Percentiles rank a stretch among this genome's conserved stretches.
phyloP scores from a whole-genome alignment of 2,888 invertebrate species.

The Brachyptera risi region DNA sequence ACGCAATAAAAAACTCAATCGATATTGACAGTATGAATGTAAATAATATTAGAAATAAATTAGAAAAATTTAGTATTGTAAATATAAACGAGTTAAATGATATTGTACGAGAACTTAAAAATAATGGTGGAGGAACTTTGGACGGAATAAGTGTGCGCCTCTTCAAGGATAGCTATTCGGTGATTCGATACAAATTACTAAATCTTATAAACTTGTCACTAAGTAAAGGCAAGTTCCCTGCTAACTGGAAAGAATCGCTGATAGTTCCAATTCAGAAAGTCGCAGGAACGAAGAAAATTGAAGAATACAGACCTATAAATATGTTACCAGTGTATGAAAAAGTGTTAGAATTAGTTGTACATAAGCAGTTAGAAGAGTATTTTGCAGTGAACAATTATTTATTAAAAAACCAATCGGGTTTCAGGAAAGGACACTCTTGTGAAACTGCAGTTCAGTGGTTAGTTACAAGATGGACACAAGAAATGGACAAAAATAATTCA shows the following conservation, averaged over 20 bases:
- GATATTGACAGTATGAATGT: background rate
- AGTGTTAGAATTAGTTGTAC: slow-evolving; percentile 28
- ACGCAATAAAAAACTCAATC: background rate
- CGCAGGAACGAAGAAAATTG: background rate
- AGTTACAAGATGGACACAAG: slow-evolving; percentile 24
- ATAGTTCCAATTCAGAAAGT: slow-evolving; percentile 1
- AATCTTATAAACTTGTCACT: background rate
- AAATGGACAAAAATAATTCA: slow-evolving; percentile 23
- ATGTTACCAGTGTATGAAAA: slow-evolving; percentile 30
- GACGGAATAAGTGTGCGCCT: background rate
- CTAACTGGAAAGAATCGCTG: background rate
- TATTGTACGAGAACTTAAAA: background rate
- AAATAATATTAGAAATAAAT: background rate
- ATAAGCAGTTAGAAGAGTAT: slow-evolving; percentile 26
- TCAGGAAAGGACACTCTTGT: slow-evolving; percentile 26
- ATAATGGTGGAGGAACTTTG: background rate
- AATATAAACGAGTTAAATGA: background rate
- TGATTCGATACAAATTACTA: background rate
- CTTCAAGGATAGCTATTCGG: slow-evolving; percentile 3
- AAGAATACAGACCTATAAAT: slow-evolving; percentile 31
- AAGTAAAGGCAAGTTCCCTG: background rate
- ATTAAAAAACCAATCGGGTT: slow-evolving; percentile 22
- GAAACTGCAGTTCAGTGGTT: slow-evolving; percentile 27
- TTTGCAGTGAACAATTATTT: slow-evolving; percentile 25
- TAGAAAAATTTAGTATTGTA: background rate